phyloP scores from a whole-genome alignment of 2,797 vertebrate species.

The Halcyon smyrnensis region DNA sequence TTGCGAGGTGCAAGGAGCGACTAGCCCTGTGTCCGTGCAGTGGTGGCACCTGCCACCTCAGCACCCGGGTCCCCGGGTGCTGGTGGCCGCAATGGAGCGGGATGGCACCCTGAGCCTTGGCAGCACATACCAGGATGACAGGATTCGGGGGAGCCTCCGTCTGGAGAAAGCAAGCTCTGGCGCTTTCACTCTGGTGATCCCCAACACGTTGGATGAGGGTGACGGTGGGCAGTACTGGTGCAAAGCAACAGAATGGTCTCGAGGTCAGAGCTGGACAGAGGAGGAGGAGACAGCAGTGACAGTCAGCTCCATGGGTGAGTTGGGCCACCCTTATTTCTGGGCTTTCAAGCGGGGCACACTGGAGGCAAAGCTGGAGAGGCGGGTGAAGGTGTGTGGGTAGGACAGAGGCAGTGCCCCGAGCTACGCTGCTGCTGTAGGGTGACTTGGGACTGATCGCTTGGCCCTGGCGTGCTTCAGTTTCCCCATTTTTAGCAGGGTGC shows the following conservation, averaged over 20 bases:
- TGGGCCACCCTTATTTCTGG: not conserved
- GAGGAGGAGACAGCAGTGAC: not conserved
- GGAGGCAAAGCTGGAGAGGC: not conserved
- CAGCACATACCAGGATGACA: constrained; percentile 65
- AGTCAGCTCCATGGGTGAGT: constrained; percentile 67
- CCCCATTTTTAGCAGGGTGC: not conserved
- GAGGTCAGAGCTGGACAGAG: not conserved
- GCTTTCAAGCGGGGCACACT: not conserved
- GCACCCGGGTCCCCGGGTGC: not conserved
- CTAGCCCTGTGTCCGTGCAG: constrained; percentile 77
- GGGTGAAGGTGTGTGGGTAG: rapidly evolving
- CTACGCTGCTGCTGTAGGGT: not conserved
- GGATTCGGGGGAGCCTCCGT: constrained; percentile 69
- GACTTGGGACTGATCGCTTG: not conserved
- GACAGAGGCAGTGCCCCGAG: not conserved
- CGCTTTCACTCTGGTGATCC: constrained; percentile 81
- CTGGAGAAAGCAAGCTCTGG: constrained; percentile 77
- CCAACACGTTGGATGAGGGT: constrained; percentile 59
- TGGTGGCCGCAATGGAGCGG: constrained; percentile 75
- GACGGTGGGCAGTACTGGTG: constrained; percentile 86
- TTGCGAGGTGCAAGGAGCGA: constrained; percentile 75
- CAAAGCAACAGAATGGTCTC: constrained; percentile 76
- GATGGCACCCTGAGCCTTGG: constrained; percentile 80
- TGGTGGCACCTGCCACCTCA: constrained; percentile 79
- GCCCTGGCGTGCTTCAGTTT: not conserved